phyloP scores from a whole-genome alignment of 64 coral and sea anemone species.

The Porites lutea region DNA sequence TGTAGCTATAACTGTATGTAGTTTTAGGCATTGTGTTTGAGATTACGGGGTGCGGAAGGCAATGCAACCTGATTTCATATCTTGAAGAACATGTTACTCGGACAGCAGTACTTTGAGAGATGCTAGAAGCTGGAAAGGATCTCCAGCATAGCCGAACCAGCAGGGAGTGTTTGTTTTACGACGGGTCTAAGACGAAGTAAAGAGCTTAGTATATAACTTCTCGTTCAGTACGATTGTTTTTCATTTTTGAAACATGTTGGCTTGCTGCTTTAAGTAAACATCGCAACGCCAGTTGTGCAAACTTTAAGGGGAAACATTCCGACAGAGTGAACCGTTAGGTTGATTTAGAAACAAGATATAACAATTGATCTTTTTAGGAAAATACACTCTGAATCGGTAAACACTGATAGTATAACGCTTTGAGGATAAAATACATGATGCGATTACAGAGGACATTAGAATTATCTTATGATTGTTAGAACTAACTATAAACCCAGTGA shows the following conservation, averaged over 20 bases:
- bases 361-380: constrained; percentile 34
- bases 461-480: not conserved
- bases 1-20: not conserved
- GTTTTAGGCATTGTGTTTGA: too few relatives aligned
- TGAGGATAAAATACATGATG: constrained; percentile 27
- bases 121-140: not conserved
- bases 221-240: constrained; percentile 2
- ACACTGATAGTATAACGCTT: constrained; percentile 29
- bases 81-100: too few relatives aligned
- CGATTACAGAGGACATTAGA: not conserved
- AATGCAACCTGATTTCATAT: too few relatives aligned
- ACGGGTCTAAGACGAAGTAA: constrained; percentile 16
- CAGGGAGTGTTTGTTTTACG: constrained; percentile 10
- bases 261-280: constrained; percentile 14
- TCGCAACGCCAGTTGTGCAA: constrained; percentile 22
- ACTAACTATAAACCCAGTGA: too few relatives aligned
- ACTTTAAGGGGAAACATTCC: constrained; percentile 1
- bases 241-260: not conserved
- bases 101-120: not conserved
- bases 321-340: constrained; percentile 42
- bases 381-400: constrained; percentile 3
- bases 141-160: not conserved
- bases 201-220: not conserved
- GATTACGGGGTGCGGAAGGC: too few relatives aligned
- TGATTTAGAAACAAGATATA: constrained; percentile 55